Percentiles rank a stretch among this genome's conserved stretches.
Evolutionary conservation across 1,140 invertebrate species (phyloP).

Genomic region (Diplogasteroides magnus): DNA sequence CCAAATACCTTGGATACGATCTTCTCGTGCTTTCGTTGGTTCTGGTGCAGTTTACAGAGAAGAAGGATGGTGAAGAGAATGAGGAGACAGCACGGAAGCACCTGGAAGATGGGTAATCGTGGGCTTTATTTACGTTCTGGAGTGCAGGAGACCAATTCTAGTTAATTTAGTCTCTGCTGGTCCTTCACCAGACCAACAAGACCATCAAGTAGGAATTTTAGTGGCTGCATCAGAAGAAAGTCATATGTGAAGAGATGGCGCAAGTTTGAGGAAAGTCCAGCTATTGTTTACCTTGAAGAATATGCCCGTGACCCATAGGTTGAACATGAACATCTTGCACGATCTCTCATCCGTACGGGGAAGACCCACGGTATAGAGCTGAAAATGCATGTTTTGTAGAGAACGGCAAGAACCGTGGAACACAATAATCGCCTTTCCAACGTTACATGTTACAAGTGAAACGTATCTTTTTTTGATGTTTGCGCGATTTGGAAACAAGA

Average conservation of each 20-base stretch:
- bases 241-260: no score
- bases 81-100: neutral
- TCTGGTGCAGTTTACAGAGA: neutral
- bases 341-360: neutral
- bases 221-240: no score
- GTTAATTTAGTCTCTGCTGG: no score
- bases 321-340: neutral
- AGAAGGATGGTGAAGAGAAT: neutral
- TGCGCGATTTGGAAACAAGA: no score
- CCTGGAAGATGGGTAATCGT: neutral
- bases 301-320: neutral
- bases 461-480: no score
- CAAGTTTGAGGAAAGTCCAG: no score
- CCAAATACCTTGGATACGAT: neutral
- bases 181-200: no score
- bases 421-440: neutral
- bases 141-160: no score
- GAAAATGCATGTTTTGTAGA: no score
- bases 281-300: neutral
- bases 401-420: neutral
- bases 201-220: no score
- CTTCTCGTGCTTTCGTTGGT: neutral
- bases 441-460: no score
- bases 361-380: neutral
- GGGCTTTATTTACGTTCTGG: no score